phyloP scores from a whole-genome alignment of 1,140 invertebrate species.

The Drosophila burlai region DNA sequence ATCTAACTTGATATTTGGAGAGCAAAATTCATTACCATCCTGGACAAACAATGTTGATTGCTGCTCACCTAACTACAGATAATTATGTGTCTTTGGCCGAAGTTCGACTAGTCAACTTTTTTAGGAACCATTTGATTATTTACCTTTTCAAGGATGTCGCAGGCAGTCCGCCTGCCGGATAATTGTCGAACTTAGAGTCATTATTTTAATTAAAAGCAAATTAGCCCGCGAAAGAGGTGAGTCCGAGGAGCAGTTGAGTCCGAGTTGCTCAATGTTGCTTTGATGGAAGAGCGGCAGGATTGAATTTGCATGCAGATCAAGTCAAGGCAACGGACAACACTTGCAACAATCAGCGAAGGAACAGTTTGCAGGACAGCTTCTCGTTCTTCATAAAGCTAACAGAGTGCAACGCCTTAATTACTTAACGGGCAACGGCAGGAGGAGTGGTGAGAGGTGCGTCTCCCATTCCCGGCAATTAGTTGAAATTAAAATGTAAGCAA shows the following conservation, averaged over 20 bases:
- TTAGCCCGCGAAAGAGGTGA: constrained; percentile 61
- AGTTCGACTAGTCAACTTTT: constrained; percentile 9
- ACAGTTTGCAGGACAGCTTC: constrained; percentile 26
- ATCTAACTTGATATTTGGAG: constrained; percentile 18
- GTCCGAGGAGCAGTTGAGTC: constrained; percentile 7
- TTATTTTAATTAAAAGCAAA: constrained; percentile 83
- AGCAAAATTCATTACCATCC: constrained; percentile 33
- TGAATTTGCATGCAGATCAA: constrained; percentile 81
- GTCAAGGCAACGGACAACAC: constrained; percentile 61
- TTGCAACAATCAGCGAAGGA: constrained; percentile 61
- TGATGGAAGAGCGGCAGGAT: constrained; percentile 62
- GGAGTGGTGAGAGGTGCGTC: constrained; percentile 6
- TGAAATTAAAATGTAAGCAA: constrained; percentile 79
- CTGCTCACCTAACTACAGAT: background rate
- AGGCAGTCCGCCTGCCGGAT: constrained; percentile 51
- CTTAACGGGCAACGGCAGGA: constrained; percentile 53
- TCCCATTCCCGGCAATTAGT: constrained; percentile 70
- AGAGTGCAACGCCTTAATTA: constrained; percentile 78
- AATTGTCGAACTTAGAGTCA: constrained; percentile 80
- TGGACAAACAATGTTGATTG: constrained; percentile 17
- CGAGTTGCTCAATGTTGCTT: constrained; percentile 50
- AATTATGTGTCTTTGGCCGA: constrained; percentile 34
- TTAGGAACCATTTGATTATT: constrained; percentile 53
- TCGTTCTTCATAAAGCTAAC: constrained; percentile 57
- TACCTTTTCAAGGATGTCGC: constrained; percentile 52